Evolutionary conservation across 2,113 vertebrate genomes (phyloP), one percentile per base, ranked within the genome.

Genomic region (Suncus etruscus): DNA sequence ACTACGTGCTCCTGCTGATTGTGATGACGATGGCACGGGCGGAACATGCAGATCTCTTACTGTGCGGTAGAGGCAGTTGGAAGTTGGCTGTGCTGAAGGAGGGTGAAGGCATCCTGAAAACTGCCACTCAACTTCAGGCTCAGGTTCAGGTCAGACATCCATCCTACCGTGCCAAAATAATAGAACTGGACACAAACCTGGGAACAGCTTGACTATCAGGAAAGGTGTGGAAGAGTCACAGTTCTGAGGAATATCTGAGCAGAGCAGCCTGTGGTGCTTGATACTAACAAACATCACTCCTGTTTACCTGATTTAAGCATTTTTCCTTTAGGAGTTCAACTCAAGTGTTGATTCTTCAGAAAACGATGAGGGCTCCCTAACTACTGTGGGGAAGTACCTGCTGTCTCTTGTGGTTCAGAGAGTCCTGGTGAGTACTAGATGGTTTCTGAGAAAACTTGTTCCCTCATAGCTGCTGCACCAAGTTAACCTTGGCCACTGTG

Each of bases 21-120:
- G 96, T 97, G 72, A 98, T 99, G 98, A 96, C 98, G 92, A 97
- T 98, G 96, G 97, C 98, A 0, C 87, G 66, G 63, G 97, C 98
- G 0, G 99, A 99, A 92, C 96, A 98, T 11, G 79, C 58, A 5
- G 95, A 96, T 8, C 39, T 99, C 24, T 12, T 95, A 50, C 45
- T 98, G 0, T 29, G 10, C 0, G 1, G 51, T 0, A 0, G 12
- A 0, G 0, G 15, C 0, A 1, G 18, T 6, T 1, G 63, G 70
- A 11, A 82, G 16, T 93, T 97, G 5, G 69, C 86, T 1, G 78
- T 95, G 29, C 70, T 98, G 14, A 89, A 97, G 74, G 97, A 97
- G 0, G 96, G 98, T 81, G 97, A 98, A 22, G 98, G 98, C 7
- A 97, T 98, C 87, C 93, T 95, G 92, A 93, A 93, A 61, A 65